Conservation (phyloP, 2,888 invertebrate species). For the Sericinus montela region DNA sequence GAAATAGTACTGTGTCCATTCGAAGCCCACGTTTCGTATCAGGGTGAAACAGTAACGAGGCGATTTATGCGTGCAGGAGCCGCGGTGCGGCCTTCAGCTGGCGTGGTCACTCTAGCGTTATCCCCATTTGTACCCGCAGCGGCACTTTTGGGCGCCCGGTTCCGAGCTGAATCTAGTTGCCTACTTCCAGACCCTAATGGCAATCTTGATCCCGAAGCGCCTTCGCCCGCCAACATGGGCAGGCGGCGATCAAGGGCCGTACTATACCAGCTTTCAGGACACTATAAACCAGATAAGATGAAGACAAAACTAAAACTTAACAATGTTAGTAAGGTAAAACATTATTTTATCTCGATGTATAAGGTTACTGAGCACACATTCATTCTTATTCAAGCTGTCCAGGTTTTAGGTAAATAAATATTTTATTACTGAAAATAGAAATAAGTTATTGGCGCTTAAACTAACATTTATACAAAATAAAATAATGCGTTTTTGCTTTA, state of each 20-base stretch:
- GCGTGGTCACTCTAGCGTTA: conserved; percentile 81
- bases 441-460: no score
- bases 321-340: conserved; percentile 87
- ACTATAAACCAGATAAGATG: conserved; percentile 96
- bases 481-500: no score
- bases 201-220: conserved; percentile 88
- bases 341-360: neutral
- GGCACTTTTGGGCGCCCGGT: conserved; percentile 88
- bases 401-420: no score
- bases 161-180: conserved; percentile 88
- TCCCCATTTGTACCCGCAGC: conserved; percentile 84
- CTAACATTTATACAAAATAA: no score
- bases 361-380: neutral
- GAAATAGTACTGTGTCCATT: neutral
- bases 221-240: conserved; percentile 93
- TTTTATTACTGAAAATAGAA: no score
- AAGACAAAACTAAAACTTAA: conserved; percentile 96
- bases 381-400: no score
- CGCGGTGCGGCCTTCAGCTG: conserved; percentile 80
- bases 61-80: conserved; percentile 77
- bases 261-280: conserved; percentile 97
- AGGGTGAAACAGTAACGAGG: conserved; percentile 57
- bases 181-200: conserved; percentile 91
- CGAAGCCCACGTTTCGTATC: neutral
- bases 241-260: conserved; percentile 95